Conservation (phyloP, 2,797 vertebrate genomes). For the Lemur catta region DNA sequence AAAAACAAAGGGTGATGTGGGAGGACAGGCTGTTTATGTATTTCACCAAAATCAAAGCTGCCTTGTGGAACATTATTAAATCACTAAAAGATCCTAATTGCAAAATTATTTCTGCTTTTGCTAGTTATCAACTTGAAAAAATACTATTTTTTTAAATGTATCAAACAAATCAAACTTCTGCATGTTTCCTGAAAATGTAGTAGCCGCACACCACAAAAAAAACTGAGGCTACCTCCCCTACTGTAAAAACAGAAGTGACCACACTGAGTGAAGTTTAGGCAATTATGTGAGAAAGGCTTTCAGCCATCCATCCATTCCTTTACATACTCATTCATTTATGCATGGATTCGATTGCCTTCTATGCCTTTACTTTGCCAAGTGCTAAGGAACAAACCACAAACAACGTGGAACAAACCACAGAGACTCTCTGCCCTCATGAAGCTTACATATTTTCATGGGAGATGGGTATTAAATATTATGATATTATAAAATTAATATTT, state of each 20-base stretch:
- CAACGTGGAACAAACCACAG: background rate
- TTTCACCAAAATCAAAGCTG: background rate
- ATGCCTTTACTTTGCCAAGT: background rate
- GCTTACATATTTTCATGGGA: background rate
- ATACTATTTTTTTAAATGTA: background rate
- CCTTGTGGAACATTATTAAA: background rate
- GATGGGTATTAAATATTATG: background rate
- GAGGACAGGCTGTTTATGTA: background rate
- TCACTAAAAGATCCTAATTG: background rate
- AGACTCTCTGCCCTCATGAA: background rate
- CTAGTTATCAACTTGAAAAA: background rate
- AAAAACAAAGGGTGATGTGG: background rate
- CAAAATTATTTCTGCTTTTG: background rate
- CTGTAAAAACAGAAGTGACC: background rate
- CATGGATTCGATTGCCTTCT: background rate
- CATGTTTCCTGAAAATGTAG: background rate
- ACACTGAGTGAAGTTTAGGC: accelerated
- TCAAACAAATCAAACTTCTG: background rate
- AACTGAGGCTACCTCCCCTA: background rate
- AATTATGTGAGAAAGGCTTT: background rate
- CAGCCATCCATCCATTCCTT: no score
- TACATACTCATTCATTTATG: background rate
- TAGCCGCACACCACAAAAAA: accelerated
- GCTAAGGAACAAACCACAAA: background rate
- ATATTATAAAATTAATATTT: background rate